phyloP scores from a whole-genome alignment of 2,888 invertebrate genomes.

The Koerneria pararmatus region DNA sequence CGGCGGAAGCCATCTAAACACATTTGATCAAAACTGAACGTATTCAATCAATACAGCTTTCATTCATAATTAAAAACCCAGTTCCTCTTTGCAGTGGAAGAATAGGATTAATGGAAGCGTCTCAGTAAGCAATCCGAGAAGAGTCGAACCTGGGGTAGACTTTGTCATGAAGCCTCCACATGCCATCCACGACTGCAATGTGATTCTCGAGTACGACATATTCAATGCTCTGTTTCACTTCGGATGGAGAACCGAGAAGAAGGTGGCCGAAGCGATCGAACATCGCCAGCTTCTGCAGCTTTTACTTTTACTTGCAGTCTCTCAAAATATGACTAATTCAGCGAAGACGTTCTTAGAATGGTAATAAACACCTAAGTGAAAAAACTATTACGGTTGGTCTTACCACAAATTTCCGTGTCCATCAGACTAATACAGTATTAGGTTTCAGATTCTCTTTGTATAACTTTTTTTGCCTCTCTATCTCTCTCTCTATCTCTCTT shows the following conservation, averaged over 20 bases:
- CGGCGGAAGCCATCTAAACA: too few species aligned
- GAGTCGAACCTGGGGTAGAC: too few species aligned
- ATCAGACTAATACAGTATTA: too few species aligned
- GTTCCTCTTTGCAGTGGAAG: conserved; percentile 60
- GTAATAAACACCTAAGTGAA: neutral
- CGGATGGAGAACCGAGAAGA: conserved; percentile 82
- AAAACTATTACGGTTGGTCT: neutral
- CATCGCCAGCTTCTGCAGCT: conserved; percentile 71
- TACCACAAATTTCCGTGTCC: too few species aligned
- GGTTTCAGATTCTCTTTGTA: too few species aligned
- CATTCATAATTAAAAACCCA: neutral
- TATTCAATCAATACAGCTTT: neutral
- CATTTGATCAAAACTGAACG: neutral
- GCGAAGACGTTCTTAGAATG: neutral
- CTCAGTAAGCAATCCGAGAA: too few species aligned
- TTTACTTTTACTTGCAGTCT: neutral
- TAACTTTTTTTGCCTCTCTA: too few species aligned
- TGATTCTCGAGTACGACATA: conserved; percentile 97
- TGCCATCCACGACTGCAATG: conserved; percentile 80
- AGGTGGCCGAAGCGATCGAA: conserved; percentile 94
- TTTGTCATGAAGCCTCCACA: conserved; percentile 89
- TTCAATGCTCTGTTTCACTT: conserved; percentile 87
- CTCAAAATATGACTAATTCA: conserved; percentile 14
- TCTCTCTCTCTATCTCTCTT: too few species aligned
- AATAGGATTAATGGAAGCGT: neutral